phyloP scores from a whole-genome alignment of 2,888 invertebrate species.

The Himalopsyche japonica region DNA sequence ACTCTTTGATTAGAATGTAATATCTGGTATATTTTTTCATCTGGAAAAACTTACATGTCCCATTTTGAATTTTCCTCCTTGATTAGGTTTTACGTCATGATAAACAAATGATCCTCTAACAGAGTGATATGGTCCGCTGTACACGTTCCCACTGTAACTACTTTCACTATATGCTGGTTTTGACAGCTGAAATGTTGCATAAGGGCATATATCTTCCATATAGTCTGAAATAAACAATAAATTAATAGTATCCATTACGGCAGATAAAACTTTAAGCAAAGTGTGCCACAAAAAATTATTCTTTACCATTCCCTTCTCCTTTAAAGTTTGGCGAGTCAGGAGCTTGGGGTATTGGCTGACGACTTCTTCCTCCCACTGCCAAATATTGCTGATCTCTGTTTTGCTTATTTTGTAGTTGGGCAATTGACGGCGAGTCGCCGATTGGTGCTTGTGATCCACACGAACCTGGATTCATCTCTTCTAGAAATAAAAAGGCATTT shows the following conservation, averaged over 20 bases:
- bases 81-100: conserved; percentile 80
- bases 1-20: no score
- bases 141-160: conserved; percentile 86
- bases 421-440: conserved; percentile 77
- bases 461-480: conserved; percentile 35
- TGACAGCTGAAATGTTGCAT: conserved; percentile 88
- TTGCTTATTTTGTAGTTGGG: conserved; percentile 79
- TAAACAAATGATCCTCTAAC: conserved; percentile 86
- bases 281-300: neutral
- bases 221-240: conserved; percentile 66
- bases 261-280: conserved; percentile 49
- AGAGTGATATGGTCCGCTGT: conserved; percentile 85
- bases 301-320: conserved; percentile 50
- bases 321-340: conserved; percentile 61
- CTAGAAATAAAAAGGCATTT: conserved; percentile 9
- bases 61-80: conserved; percentile 76
- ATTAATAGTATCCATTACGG: neutral
- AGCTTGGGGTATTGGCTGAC: conserved; percentile 56
- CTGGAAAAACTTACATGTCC: conserved; percentile 62
- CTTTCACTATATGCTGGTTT: conserved; percentile 87
- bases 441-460: conserved; percentile 46
- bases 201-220: conserved; percentile 91
- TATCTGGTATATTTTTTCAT: no score
- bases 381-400: conserved; percentile 78
- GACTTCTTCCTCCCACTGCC: conserved; percentile 64